Evolutionary conservation across 2,797 vertebrate species (phyloP), one percentile per base, ranked within the genome.

Genomic region (Helostoma temminkii): DNA sequence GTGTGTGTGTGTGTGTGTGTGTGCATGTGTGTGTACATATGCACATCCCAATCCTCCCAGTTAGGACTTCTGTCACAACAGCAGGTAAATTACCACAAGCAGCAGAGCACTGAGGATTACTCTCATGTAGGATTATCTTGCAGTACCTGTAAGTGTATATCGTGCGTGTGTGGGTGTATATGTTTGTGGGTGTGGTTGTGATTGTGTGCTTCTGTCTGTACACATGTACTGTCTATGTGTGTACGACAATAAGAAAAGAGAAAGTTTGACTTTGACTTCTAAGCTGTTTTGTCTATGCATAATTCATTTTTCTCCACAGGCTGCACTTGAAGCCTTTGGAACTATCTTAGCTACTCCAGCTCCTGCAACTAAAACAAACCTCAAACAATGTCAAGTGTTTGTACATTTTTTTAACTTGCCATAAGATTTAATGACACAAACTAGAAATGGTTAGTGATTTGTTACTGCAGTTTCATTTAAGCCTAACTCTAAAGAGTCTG

Each of bases 71-170:
- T 89, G 74, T 89, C 88, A 88, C 80, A 89, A 82, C 83, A 89
- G 76, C 71, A 87, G 84, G 80, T 89, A 90, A 91, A 89, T 91
- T 88, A 91, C 81, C 66, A 62, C 71, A 66, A 83, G 81, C 90
- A 88, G 82, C 88, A 81, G 85, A 91, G 85, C 91, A 87, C 81
- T 92, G 87, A 85, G 87, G 90, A 92, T 92, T 91, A 92, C 87
- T 70, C 84, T 88, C 69, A 81, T 89, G 85, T 84, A 79, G 89
- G 89, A 90, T 91, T 91, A 90, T 66, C 73, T 76, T 88, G 85
- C 65, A 39, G 62, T 82, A 81, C 64, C 63, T 85, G 66, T 70
- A 18, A 42, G 48, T 74, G 46, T 49, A 6, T 70, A 21, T 68
- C n/a, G n/a, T n/a, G n/a, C n/a, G 19, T 65, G 62, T 54, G 58